These are phyloP conservation scores for Hirtodrosophila cameraria DNA, from an alignment of 2,888 invertebrate species.

Conservation along the genomic window DNA sequence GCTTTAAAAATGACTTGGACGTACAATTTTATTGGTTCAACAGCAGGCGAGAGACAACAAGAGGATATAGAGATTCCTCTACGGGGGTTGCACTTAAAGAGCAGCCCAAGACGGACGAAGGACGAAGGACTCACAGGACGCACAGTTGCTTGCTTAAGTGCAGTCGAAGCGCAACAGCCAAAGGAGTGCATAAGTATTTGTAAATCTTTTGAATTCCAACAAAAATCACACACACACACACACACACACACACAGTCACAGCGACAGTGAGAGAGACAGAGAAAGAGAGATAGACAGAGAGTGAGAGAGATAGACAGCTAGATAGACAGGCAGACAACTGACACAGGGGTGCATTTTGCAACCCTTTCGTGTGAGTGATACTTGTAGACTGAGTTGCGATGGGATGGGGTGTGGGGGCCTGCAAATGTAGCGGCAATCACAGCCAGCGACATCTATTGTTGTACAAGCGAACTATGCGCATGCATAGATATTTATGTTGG, in stretches of 20 bases:
- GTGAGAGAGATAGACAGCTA: slow-evolving; percentile 16
- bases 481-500: slow-evolving; percentile 75
- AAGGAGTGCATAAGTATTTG: slow-evolving; percentile 73
- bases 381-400: slow-evolving; percentile 20
- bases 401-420: no score
- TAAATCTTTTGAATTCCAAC: slow-evolving; percentile 78
- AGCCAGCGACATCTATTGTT: slow-evolving; percentile 75
- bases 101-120: slow-evolving; percentile 24
- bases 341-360: slow-evolving; percentile 74
- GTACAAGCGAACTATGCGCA: slow-evolving; percentile 62
- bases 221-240: slow-evolving; percentile 59
- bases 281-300: slow-evolving; percentile 1
- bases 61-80: slow-evolving; percentile 17
- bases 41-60: slow-evolving; percentile 24
- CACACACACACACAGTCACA: slow-evolving; percentile 33
- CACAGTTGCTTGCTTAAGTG: slow-evolving; percentile 71
- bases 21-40: slow-evolving; percentile 81
- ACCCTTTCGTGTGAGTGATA: slow-evolving; percentile 56
- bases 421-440: slow-evolving; percentile 61
- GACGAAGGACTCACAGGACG: slow-evolving; percentile 22
- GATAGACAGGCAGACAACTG: slow-evolving; percentile 8
- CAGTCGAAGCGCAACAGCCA: slow-evolving; percentile 64
- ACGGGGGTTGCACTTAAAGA: slow-evolving; percentile 71
- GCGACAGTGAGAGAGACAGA: slow-evolving; percentile 8
- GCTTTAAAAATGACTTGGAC: slow-evolving; percentile 70